Conservation (phyloP, 1,140 invertebrate species). For the Calephelis nemesis region DNA sequence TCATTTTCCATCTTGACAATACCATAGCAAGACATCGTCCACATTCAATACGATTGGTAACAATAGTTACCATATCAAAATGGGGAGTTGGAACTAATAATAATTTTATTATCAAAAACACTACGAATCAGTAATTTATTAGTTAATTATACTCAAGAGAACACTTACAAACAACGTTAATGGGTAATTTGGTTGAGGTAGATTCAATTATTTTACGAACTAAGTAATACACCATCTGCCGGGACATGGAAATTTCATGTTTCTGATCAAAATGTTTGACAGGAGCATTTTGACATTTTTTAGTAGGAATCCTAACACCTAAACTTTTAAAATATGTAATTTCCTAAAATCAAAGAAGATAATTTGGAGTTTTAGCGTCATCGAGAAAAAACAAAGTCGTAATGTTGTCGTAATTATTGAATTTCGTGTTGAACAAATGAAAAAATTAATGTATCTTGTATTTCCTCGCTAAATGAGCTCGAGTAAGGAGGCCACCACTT, state of each 20-base stretch:
- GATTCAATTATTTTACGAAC: conserved; percentile 56
- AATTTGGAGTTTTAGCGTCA: no score
- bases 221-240: conserved; percentile 53
- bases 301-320: no score
- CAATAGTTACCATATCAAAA: conserved; percentile 77
- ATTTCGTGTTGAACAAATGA: no score
- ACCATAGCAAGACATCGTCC: conserved; percentile 52
- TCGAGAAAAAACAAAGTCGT: no score
- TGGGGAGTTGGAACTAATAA: conserved; percentile 65
- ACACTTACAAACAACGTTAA: conserved; percentile 73
- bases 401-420: no score
- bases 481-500: no score
- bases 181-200: conserved; percentile 76
- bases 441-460: no score
- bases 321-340: no score
- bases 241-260: conserved; percentile 39
- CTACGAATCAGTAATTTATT: conserved; percentile 67
- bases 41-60: conserved; percentile 70
- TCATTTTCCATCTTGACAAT: conserved; percentile 64
- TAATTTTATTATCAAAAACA: conserved; percentile 71
- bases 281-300: no score
- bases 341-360: no score
- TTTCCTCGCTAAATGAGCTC: no score
- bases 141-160: conserved; percentile 73
- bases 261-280: background rate